Percentiles rank a stretch among this genome's conserved stretches.
These are phyloP conservation scores for Holocentrus rufus DNA, from an alignment of 2,797 vertebrate genomes.

Conservation along the genomic window DNA sequence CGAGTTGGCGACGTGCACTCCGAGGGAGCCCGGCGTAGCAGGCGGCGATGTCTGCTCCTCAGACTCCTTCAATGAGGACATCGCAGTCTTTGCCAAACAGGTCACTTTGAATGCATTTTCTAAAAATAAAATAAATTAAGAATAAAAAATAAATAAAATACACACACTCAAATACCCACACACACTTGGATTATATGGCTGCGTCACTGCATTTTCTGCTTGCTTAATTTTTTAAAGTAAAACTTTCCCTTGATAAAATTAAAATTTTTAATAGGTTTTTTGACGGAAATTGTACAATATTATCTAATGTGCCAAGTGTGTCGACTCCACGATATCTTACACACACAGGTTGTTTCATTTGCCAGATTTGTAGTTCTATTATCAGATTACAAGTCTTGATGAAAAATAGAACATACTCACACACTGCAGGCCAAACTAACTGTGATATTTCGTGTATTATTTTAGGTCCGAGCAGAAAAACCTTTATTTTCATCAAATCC, in stretches of 20 bases:
- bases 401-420: neutral
- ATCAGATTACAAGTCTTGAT: constrained; percentile 1
- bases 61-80: constrained; percentile 99
- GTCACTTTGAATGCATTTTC: constrained; percentile 79
- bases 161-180: too few species aligned
- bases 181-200: constrained; percentile 31
- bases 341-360: constrained; percentile 2
- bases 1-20: constrained; percentile 99
- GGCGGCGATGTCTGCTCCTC: constrained; percentile 99
- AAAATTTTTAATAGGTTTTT: neutral
- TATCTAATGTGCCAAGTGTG: neutral
- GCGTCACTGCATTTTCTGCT: constrained; percentile 33
- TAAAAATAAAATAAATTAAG: constrained; percentile 1
- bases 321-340: neutral
- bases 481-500: constrained; percentile 99
- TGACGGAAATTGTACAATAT: neutral
- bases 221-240: constrained; percentile 16
- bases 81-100: constrained; percentile 99
- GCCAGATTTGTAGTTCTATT: neutral
- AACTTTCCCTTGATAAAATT: constrained; percentile 14
- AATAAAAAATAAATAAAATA: neutral
- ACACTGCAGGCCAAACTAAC: constrained; percentile 64
- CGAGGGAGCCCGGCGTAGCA: constrained; percentile 97
- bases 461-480: constrained; percentile 98
- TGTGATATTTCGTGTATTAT: constrained; percentile 71